Conservation (phyloP, 1,140 invertebrate species). For the Magallana angulata region DNA sequence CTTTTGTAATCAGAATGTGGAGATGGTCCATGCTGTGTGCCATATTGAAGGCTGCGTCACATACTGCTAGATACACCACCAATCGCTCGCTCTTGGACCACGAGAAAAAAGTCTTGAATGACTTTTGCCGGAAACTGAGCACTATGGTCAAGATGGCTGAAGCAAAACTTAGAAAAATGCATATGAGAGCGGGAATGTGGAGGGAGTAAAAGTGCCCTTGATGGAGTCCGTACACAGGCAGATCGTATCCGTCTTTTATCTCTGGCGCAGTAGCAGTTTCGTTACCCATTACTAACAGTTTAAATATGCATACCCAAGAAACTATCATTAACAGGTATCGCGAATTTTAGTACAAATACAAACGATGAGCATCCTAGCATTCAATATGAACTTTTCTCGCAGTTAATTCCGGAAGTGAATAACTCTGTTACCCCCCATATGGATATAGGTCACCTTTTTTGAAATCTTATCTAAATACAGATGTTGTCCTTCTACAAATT, state of each 20-base stretch:
- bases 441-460: too few relatives aligned
- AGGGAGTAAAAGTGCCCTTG: slow-evolving; percentile 54
- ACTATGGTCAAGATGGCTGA: slow-evolving; percentile 33
- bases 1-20: slow-evolving; percentile 47
- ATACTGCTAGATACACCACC: slow-evolving; percentile 54
- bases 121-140: slow-evolving; percentile 47
- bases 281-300: background rate
- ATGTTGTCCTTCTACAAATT: too few relatives aligned
- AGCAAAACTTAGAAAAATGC: slow-evolving; percentile 48
- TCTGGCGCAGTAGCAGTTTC: background rate
- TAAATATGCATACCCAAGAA: too few relatives aligned
- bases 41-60: slow-evolving; percentile 54
- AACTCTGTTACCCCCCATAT: background rate
- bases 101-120: slow-evolving; percentile 43
- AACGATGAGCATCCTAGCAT: too few relatives aligned
- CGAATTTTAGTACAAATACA: too few relatives aligned
- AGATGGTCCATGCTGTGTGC: slow-evolving; percentile 48
- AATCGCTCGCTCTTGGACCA: slow-evolving; percentile 58
- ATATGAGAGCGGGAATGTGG: slow-evolving; percentile 53
- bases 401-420: background rate
- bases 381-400: background rate
- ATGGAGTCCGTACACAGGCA: slow-evolving; percentile 50
- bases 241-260: slow-evolving; percentile 36
- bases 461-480: too few relatives aligned
- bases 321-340: too few relatives aligned